Conservation (phyloP, 2,797 vertebrate genomes). For the Sebastolobus alascanus region DNA sequence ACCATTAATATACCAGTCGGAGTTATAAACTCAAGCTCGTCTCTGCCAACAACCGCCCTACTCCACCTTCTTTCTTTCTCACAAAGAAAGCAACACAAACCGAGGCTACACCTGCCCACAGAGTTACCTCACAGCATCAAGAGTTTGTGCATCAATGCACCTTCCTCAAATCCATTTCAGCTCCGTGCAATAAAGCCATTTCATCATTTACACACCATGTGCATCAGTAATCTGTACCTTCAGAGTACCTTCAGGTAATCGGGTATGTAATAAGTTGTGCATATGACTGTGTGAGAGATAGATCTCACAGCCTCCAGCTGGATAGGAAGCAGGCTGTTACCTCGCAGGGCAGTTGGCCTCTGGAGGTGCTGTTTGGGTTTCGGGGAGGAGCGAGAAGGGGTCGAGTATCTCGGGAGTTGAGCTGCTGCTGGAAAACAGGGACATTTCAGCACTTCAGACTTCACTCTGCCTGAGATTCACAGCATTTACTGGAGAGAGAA, state of each 20-base stretch:
- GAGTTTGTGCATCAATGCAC: not conserved
- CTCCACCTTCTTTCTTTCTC: no score
- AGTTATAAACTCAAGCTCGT: no score
- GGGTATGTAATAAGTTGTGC: slow-evolving; percentile 4
- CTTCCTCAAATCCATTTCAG: not conserved
- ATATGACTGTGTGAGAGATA: slow-evolving; percentile 17
- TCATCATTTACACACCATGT: not conserved
- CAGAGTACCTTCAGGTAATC: not conserved
- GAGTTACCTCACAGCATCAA: no score
- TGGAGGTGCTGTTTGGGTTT: slow-evolving; percentile 98
- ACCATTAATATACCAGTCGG: no score
- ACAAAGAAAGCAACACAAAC: no score
- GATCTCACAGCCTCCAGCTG: slow-evolving; percentile 47
- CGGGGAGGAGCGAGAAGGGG: slow-evolving; percentile 93
- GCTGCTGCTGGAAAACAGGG: slow-evolving; percentile 79
- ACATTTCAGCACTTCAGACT: slow-evolving; percentile 83
- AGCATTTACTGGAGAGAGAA: slow-evolving; percentile 15
- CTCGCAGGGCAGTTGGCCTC: slow-evolving; percentile 94
- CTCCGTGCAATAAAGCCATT: not conserved
- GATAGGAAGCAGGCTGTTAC: slow-evolving; percentile 85
- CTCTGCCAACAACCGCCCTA: no score
- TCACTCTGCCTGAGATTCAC: slow-evolving; percentile 38
- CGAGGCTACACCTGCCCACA: no score
- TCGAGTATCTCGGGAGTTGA: slow-evolving; percentile 87
- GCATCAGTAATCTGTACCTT: not conserved